A percentile compares a stretch with the other conserved stretches of the same genome.
phyloP scores from a whole-genome alignment of 2,797 vertebrate species.

The Sebastes steindachneri region DNA sequence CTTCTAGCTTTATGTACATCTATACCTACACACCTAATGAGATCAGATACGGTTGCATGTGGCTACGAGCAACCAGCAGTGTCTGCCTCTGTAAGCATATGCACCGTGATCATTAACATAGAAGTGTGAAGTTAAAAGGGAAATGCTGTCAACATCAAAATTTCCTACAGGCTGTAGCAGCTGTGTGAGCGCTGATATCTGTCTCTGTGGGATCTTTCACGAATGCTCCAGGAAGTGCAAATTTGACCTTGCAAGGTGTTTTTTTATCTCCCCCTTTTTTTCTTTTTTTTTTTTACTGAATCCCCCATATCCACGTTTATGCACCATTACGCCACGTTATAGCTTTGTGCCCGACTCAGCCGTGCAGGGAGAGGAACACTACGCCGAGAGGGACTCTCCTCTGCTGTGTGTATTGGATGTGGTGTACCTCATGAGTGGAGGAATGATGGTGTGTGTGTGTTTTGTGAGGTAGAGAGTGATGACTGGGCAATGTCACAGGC shows the following conservation, averaged over 20 bases:
- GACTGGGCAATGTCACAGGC: conserved; percentile 47
- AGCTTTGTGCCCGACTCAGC: conserved; percentile 23
- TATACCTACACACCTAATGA: not conserved
- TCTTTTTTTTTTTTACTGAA: not conserved
- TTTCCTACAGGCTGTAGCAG: conserved; percentile 35
- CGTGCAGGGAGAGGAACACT: conserved; percentile 11
- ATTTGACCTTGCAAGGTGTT: conserved; percentile 45
- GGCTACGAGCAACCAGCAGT: not conserved
- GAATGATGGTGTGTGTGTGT: not conserved
- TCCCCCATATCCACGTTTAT: conserved; percentile 15
- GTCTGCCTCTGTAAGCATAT: not conserved
- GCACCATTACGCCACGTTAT: conserved; percentile 41
- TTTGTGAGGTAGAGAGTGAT: conserved; percentile 35
- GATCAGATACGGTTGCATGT: not conserved
- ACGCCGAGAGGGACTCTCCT: not conserved
- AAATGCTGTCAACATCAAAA: conserved; percentile 11
- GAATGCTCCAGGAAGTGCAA: conserved; percentile 18
- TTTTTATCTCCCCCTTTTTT: not conserved
- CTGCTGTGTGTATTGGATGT: not conserved
- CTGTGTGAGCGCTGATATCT: conserved; percentile 39
- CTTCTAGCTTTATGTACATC: not conserved
- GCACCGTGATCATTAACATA: conserved; percentile 9
- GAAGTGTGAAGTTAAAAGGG: conserved; percentile 34
- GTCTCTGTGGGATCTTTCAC: conserved; percentile 6
- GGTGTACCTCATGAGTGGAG: not conserved